These are phyloP conservation scores for Drosophila novamexicana DNA, from an alignment of 1,140 invertebrate genomes.

Conservation along the genomic window DNA sequence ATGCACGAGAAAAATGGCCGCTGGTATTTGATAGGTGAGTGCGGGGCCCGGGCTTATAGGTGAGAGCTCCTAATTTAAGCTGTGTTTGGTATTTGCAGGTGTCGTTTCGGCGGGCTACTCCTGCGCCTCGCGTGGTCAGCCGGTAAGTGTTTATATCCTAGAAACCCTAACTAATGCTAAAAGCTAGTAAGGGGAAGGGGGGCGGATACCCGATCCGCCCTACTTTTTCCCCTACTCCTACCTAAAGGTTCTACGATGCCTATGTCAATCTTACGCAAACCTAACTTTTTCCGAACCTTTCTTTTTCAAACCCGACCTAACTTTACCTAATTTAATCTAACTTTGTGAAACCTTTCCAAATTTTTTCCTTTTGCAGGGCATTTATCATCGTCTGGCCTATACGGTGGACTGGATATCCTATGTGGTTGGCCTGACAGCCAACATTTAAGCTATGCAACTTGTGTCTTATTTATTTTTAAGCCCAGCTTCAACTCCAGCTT, in stretches of 20 bases:
- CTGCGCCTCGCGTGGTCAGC: slow-evolving; percentile 95
- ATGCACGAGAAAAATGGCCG: slow-evolving; percentile 94
- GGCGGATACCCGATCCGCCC: too few species aligned
- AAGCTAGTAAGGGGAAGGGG: too few species aligned
- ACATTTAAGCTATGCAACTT: slow-evolving; percentile 61
- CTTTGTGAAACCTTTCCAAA: background rate
- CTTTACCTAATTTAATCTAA: too few species aligned
- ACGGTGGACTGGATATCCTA: slow-evolving; percentile 96
- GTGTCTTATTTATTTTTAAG: slow-evolving; percentile 53
- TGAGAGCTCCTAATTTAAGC: background rate
- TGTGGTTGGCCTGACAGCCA: slow-evolving; percentile 85
- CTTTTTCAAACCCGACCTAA: background rate
- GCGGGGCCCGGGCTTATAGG: fast-evolving
- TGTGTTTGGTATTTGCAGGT: slow-evolving; percentile 80
- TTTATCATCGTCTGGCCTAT: slow-evolving; percentile 96
- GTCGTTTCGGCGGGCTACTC: slow-evolving; percentile 97
- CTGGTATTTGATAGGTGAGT: slow-evolving; percentile 91
- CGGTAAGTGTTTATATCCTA: slow-evolving; percentile 69
- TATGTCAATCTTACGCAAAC: background rate
- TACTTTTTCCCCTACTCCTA: too few species aligned
- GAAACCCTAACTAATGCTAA: too few species aligned
- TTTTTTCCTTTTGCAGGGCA: slow-evolving; percentile 86
- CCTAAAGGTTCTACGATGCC: too few species aligned
- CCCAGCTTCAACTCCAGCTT: slow-evolving; percentile 21
- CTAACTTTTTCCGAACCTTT: background rate